Percentiles rank a stretch among this genome's conserved stretches.
These are phyloP conservation scores for Philotrypesis tridentata DNA, from an alignment of 1,140 invertebrate genomes.

Conservation along the genomic window DNA sequence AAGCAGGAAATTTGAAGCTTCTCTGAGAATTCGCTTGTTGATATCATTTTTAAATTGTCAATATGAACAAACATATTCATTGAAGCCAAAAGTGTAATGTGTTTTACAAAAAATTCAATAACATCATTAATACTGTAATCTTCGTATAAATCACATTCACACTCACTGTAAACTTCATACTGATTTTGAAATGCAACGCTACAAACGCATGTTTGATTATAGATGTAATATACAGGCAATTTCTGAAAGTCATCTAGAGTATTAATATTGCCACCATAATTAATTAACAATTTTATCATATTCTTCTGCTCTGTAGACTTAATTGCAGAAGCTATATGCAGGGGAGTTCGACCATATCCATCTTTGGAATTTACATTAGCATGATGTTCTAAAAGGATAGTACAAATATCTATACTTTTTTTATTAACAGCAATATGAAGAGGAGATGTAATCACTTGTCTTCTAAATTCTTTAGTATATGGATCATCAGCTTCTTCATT, in stretches of 20 bases:
- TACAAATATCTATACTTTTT: conserved; percentile 3
- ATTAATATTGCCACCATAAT: conserved; percentile 36
- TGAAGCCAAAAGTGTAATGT: not conserved
- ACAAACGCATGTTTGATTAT: conserved; percentile 28
- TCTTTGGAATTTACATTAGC: conserved; percentile 20
- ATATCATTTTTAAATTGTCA: conserved; percentile 31
- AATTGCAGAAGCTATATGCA: conserved; percentile 28
- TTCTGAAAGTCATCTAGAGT: conserved; percentile 15
- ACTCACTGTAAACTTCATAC: conserved; percentile 36
- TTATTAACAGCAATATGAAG: conserved; percentile 38
- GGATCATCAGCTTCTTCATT: not conserved
- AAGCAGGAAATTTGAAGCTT: conserved; percentile 14
- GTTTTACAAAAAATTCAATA: conserved; percentile 21
- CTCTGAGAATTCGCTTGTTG: not conserved
- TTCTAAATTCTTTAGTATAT: conserved; percentile 10
- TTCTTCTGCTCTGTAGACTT: conserved; percentile 15
- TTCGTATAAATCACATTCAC: conserved; percentile 33
- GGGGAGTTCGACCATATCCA: conserved; percentile 26
- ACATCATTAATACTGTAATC: conserved; percentile 24
- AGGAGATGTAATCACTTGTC: conserved; percentile 24
- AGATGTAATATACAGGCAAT: conserved; percentile 35
- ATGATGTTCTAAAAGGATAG: conserved; percentile 21
- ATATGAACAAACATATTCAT: conserved; percentile 22
- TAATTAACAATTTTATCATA: conserved; percentile 27
- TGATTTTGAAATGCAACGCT: conserved; percentile 38